A percentile compares a stretch with the other conserved stretches of the same genome.
phyloP scores from a whole-genome alignment of 2,113 vertebrate genomes.

The Herpailurus yagouaroundi region DNA sequence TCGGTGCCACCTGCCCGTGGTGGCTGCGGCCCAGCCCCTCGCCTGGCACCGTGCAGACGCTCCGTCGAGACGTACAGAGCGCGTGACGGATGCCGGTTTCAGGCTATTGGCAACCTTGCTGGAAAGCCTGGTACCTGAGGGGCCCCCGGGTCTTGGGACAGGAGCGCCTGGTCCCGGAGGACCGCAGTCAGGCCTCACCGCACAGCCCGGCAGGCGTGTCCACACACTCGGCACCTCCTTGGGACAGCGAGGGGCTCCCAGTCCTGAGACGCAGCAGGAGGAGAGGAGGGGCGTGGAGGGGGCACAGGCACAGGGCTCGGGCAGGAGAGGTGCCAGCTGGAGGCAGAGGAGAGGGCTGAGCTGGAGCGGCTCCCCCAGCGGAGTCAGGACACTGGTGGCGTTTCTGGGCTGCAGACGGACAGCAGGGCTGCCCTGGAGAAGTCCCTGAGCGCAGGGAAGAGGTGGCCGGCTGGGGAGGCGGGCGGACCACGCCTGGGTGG shows the following conservation, averaged over 20 bases:
- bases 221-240: neutral
- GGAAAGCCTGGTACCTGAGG: neutral
- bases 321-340: no score
- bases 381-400: neutral
- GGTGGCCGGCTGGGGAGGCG: no score
- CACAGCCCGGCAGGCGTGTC: accelerated
- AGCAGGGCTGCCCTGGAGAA: neutral
- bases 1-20: accelerated
- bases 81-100: accelerated
- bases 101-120: neutral
- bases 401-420: neutral
- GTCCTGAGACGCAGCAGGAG: neutral
- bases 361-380: neutral
- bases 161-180: no score
- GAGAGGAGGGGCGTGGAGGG: no score
- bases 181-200: neutral
- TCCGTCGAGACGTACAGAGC: accelerated
- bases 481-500: neutral
- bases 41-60: neutral
- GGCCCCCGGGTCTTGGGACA: neutral
- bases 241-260: neutral
- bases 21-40: neutral
- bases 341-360: neutral
- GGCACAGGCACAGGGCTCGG: no score
- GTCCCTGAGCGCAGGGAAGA: neutral